Percentiles rank a stretch among this genome's conserved stretches.
Conservation (phyloP, 1,140 invertebrate species). For the Drosophila ironensis region DNA sequence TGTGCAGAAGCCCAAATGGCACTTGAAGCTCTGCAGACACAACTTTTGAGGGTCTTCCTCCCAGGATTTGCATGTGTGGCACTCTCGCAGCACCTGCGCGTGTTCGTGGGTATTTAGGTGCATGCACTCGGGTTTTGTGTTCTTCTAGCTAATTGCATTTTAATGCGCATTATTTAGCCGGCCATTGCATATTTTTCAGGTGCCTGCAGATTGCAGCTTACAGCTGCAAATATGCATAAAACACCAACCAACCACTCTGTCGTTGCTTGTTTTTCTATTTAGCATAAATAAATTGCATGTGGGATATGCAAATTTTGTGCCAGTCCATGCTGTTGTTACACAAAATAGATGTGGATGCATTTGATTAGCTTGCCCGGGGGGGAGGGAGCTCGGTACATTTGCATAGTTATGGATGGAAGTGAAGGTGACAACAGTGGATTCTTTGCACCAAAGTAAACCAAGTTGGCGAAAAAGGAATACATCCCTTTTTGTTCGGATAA, state of each 20-base stretch:
- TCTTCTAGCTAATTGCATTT: slow-evolving; percentile 63
- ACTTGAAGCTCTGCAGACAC: slow-evolving; percentile 47
- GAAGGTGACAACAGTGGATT: background rate
- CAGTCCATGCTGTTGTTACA: slow-evolving; percentile 9
- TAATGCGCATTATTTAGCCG: slow-evolving; percentile 61
- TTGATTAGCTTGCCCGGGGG: slow-evolving; percentile 36
- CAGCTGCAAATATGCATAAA: slow-evolving; percentile 41
- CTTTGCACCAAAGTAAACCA: no score
- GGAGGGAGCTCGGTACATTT: slow-evolving; percentile 7
- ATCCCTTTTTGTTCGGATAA: no score
- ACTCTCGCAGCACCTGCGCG: background rate
- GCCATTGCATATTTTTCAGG: slow-evolving; percentile 38
- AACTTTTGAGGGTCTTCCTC: slow-evolving; percentile 47
- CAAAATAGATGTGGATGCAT: slow-evolving; percentile 49
- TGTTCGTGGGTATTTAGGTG: background rate
- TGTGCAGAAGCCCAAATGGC: slow-evolving; percentile 29
- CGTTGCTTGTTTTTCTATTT: slow-evolving; percentile 32
- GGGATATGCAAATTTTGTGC: slow-evolving; percentile 47
- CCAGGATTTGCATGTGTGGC: slow-evolving; percentile 33
- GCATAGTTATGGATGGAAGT: slow-evolving; percentile 14
- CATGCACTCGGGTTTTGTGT: background rate
- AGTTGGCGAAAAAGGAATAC: no score
- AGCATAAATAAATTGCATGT: slow-evolving; percentile 48
- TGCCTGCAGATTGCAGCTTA: no score
- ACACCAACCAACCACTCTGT: slow-evolving; percentile 21